These are phyloP conservation scores for Neodiprion fabricii DNA, from an alignment of 1,140 invertebrate species.

Conservation along the genomic window DNA sequence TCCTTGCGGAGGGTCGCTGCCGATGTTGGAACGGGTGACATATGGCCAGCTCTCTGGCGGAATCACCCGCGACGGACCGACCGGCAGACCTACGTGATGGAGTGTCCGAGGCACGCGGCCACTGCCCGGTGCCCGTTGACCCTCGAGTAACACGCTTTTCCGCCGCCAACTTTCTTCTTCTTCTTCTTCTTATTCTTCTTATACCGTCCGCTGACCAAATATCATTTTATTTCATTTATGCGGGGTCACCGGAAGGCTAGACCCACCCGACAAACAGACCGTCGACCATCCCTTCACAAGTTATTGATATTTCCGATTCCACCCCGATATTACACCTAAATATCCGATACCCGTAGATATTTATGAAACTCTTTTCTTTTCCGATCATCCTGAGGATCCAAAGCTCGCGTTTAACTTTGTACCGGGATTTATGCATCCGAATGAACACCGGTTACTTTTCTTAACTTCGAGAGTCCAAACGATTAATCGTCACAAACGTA, in stretches of 20 bases:
- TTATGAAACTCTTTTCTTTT: neutral
- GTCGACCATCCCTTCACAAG: slow-evolving; percentile 29
- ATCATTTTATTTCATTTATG: slow-evolving; percentile 64
- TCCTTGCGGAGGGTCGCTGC: slow-evolving; percentile 29
- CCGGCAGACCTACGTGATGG: slow-evolving; percentile 45
- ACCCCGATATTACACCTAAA: too few relatives aligned
- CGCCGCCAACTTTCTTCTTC: slow-evolving; percentile 33
- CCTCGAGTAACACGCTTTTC: slow-evolving; percentile 56
- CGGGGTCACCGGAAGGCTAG: slow-evolving; percentile 10
- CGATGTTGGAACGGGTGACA: slow-evolving; percentile 41
- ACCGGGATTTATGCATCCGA: neutral
- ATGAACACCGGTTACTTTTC: slow-evolving; percentile 26
- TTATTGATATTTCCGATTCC: slow-evolving; percentile 37
- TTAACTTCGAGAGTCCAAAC: slow-evolving; percentile 8
- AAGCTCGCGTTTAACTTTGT: slow-evolving; percentile 11
- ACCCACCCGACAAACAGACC: slow-evolving; percentile 10
- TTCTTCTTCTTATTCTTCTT: slow-evolving; percentile 38
- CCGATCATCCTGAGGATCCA: slow-evolving; percentile 28
- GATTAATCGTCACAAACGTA: neutral
- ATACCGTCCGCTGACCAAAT: slow-evolving; percentile 48
- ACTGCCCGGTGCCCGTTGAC: slow-evolving; percentile 41
- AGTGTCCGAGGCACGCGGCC: slow-evolving; percentile 40
- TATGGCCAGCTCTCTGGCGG: slow-evolving; percentile 52
- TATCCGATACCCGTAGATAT: too few relatives aligned
- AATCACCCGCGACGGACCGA: slow-evolving; percentile 48